Percentiles rank a stretch among this genome's conserved stretches.
Conservation (phyloP, 2,113 vertebrate species). For the Myocastor coypus region DNA sequence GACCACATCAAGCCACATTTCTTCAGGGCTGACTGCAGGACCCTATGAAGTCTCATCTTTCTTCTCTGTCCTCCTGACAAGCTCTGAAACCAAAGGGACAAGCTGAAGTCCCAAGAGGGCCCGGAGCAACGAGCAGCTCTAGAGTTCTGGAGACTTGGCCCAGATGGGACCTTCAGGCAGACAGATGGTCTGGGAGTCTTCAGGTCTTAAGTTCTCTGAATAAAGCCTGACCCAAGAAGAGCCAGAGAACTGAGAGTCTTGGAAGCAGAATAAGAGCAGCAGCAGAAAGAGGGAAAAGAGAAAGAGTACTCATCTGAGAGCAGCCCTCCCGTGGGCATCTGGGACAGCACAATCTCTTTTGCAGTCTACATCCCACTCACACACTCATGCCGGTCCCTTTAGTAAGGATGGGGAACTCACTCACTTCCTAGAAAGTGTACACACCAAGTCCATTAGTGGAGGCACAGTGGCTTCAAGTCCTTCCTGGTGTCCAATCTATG, state of each 20-base stretch:
- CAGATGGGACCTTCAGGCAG: background rate
- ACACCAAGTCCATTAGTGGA: background rate
- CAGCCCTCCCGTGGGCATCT: background rate
- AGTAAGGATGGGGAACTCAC: background rate
- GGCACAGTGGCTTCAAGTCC: background rate
- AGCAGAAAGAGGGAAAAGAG: background rate
- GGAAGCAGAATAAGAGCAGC: too few species aligned
- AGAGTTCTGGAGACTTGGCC: too few species aligned
- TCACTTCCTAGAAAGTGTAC: background rate
- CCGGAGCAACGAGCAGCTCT: background rate
- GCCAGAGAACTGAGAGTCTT: background rate
- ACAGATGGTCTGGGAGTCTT: background rate
- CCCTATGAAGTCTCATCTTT: background rate
- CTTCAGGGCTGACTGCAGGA: background rate
- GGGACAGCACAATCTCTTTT: background rate
- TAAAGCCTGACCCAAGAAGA: background rate
- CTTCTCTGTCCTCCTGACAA: background rate
- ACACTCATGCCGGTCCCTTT: too few species aligned
- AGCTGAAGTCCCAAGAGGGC: background rate
- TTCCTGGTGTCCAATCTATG: slow-evolving; percentile 20
- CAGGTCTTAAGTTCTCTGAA: fast-evolving
- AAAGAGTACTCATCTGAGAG: background rate
- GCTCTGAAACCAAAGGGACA: background rate
- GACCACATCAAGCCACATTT: background rate
- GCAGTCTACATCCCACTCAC: background rate